A percentile compares a stretch with the other conserved stretches of the same genome.
Conservation (phyloP, 2,888 invertebrate genomes). For the Nomada fabriciana region DNA sequence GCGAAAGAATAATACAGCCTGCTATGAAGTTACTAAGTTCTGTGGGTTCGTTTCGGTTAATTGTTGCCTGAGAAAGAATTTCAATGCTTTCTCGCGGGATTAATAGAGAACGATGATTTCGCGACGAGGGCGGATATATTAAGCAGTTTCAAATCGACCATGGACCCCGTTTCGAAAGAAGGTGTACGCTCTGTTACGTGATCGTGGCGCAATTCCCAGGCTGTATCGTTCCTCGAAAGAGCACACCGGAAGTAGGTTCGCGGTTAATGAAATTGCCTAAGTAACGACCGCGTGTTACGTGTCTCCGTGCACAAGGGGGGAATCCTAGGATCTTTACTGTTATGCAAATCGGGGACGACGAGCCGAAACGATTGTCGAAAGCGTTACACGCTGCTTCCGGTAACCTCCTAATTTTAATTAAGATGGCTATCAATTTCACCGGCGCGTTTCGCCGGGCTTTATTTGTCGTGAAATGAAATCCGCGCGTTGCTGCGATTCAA, state of each 20-base stretch:
- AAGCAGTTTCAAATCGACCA: background rate
- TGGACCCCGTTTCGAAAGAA: slow-evolving; percentile 15
- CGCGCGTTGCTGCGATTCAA: no score
- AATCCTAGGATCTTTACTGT: slow-evolving; percentile 67
- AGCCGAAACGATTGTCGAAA: slow-evolving; percentile 63
- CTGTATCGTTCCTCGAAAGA: slow-evolving; percentile 21
- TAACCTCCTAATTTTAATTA: slow-evolving; percentile 69
- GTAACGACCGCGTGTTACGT: slow-evolving; percentile 56
- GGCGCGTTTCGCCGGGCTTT: no score
- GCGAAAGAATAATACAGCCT: background rate
- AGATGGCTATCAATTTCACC: slow-evolving; percentile 58
- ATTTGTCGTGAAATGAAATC: no score
- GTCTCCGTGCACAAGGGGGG: slow-evolving; percentile 47
- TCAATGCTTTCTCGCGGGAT: slow-evolving; percentile 9
- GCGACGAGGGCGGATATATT: background rate
- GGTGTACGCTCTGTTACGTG: slow-evolving; percentile 20
- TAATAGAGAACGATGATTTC: background rate
- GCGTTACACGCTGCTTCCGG: slow-evolving; percentile 45
- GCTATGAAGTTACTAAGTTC: no score
- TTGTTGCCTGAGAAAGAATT: background rate
- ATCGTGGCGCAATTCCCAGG: slow-evolving; percentile 39
- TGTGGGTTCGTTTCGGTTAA: background rate
- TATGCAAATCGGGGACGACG: slow-evolving; percentile 72
- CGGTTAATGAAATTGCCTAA: slow-evolving; percentile 69
- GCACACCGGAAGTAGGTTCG: slow-evolving; percentile 50